Evolutionary conservation across 2,113 vertebrate species (phyloP).

Genomic region (Synodontis membranacea): DNA sequence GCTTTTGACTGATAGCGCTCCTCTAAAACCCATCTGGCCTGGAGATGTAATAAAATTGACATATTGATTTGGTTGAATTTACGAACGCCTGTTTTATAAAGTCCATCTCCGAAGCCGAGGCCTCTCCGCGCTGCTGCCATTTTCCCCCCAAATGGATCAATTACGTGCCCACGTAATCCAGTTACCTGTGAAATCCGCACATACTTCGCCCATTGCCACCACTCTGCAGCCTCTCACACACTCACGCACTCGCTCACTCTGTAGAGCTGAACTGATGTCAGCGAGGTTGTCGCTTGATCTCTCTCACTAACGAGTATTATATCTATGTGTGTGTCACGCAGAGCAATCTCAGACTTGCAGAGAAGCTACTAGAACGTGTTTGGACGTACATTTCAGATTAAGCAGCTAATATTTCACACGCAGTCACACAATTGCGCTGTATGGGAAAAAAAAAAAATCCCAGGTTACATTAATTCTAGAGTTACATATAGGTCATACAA

Average conservation of each 20-base stretch:
- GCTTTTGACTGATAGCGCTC: conserved; percentile 78
- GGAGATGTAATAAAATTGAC: conserved; percentile 99
- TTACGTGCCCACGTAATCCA: conserved; percentile 99
- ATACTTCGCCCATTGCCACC: conserved; percentile 95
- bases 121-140: conserved; percentile 97
- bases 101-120: conserved; percentile 94
- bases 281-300: background rate
- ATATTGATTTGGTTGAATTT: conserved; percentile 99
- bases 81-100: conserved; percentile 99
- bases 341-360: background rate
- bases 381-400: background rate
- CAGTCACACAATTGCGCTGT: too few relatives aligned
- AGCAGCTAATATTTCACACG: background rate
- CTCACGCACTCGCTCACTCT: conserved; percentile 73
- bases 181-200: conserved; percentile 99
- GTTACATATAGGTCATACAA: background rate
- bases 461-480: too few relatives aligned
- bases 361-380: background rate
- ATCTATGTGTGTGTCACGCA: background rate
- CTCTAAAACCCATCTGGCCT: conserved; percentile 98
- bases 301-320: conserved; percentile 4
- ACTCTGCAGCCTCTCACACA: conserved; percentile 88
- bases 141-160: conserved; percentile 99
- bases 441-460: background rate
- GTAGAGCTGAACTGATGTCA: conserved; percentile 12